phyloP scores from a whole-genome alignment of 2,888 invertebrate genomes.

The Leptopilina syphax region DNA sequence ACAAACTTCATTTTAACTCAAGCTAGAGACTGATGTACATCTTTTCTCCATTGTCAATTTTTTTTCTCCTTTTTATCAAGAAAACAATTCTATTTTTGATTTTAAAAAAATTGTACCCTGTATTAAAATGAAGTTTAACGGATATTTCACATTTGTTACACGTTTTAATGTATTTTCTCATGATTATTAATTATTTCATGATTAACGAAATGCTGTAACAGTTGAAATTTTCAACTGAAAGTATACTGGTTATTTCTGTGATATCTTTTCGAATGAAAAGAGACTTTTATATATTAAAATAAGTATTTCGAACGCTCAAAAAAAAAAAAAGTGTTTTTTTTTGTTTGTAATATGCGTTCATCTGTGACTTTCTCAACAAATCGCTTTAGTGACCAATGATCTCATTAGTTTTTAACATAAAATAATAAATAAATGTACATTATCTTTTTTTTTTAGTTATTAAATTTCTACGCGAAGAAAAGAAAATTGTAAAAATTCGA shows the following conservation, averaged over 20 bases:
- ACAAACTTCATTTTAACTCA: too few relatives aligned
- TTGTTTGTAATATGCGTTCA: slow-evolving; percentile 1
- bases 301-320: slow-evolving; percentile 27
- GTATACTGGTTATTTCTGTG: not conserved
- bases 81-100: too few relatives aligned
- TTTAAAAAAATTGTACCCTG: too few relatives aligned
- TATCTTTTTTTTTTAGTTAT: slow-evolving; percentile 20
- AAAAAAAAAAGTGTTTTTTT: not conserved
- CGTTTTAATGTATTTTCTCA: too few relatives aligned
- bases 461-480: not conserved
- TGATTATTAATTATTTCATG: too few relatives aligned
- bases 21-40: too few relatives aligned
- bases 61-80: too few relatives aligned
- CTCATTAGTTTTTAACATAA: slow-evolving; percentile 23
- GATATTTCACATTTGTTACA: too few relatives aligned
- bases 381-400: slow-evolving; percentile 18
- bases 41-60: too few relatives aligned
- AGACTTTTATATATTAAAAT: slow-evolving; percentile 10
- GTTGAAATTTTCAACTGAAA: not conserved
- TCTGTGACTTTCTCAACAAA: slow-evolving; percentile 21
- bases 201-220: not conserved
- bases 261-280: not conserved
- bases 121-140: too few relatives aligned
- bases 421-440: not conserved
- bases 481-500: slow-evolving; percentile 25